Conservation (phyloP, 2,797 vertebrate genomes). For the Staurois parvus region DNA sequence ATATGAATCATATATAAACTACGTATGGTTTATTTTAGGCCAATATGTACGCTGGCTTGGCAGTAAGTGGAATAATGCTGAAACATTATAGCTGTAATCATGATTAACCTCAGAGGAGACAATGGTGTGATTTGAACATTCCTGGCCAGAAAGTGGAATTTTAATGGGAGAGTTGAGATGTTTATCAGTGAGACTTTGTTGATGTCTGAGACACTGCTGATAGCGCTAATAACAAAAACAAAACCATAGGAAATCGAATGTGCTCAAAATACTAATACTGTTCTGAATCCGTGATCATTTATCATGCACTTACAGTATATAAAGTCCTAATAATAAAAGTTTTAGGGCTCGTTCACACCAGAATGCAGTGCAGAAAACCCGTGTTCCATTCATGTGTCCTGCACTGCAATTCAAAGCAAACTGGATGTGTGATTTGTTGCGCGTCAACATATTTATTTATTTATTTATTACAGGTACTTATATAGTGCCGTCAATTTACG, state of each 20-base stretch:
- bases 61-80: background rate
- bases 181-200: conserved; percentile 37
- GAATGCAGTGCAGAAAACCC: too few relatives aligned
- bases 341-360: too few relatives aligned
- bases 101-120: conserved; percentile 8
- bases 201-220: conserved; percentile 13
- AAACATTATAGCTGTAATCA: conserved; percentile 33
- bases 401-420: too few relatives aligned
- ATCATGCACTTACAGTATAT: background rate
- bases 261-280: background rate
- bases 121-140: conserved; percentile 2
- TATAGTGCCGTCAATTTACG: too few relatives aligned
- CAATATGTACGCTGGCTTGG: background rate
- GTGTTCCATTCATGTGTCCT: too few relatives aligned
- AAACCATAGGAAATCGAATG: background rate
- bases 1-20: background rate
- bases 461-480: too few relatives aligned
- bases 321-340: background rate
- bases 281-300: background rate
- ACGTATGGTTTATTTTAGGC: background rate
- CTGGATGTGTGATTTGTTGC: too few relatives aligned
- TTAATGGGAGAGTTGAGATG: conserved; percentile 46
- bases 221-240: background rate
- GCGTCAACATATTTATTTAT: too few relatives aligned
- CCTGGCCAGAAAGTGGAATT: conserved; percentile 43